Evolutionary conservation across 2,113 vertebrate species (phyloP), one percentile per base, ranked within the genome.

Genomic region (Nipponia nippon): DNA sequence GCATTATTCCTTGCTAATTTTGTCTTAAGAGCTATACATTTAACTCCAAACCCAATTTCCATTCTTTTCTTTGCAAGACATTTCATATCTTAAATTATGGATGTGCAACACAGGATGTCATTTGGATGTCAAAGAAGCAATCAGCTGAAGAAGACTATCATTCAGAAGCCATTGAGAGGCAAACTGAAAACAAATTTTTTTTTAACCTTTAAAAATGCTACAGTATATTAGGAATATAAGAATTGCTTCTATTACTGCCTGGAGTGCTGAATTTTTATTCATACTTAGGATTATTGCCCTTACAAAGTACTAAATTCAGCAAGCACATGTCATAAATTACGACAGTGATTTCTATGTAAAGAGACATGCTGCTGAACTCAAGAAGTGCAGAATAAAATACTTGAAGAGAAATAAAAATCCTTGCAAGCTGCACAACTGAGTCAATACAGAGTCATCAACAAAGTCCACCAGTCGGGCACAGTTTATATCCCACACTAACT

Each of bases 261-360:
- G 21, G 34, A 95, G 77, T 73, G n/a, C 59, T 96, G 94, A 87
- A 93, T 84, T 94, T 95, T 97, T 95, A 95, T 96, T 95, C 89
- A 65, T 96, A 89, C 81, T 97, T 87, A 84, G 66, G 81, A 95
- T 94, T 95, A 96, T 89, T 95, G 70, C 79, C 79, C 73, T 95
- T 87, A 88, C 89, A 93, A 93, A 97, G 66, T 66, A 93, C 77
- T 97, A 94, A 92, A 95, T 97, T 87, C 83, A 96, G 79, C 36
- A 36, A 95, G 79, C 36, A 76, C 46, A 13, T n/a, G 56, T 85
- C 70, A 93, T 96, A 96, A 94, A 94, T 86, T 79, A 91, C 36
- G 36, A 58, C 84, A 87, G 83, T 42, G 66, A 91, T 95, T 96
- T 93, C 91, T 44, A 5, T 27, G 58, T 66, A 85, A 83, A 75